Conservation (phyloP, 1,140 invertebrate species). For the Vollenhovia emeryi region DNA sequence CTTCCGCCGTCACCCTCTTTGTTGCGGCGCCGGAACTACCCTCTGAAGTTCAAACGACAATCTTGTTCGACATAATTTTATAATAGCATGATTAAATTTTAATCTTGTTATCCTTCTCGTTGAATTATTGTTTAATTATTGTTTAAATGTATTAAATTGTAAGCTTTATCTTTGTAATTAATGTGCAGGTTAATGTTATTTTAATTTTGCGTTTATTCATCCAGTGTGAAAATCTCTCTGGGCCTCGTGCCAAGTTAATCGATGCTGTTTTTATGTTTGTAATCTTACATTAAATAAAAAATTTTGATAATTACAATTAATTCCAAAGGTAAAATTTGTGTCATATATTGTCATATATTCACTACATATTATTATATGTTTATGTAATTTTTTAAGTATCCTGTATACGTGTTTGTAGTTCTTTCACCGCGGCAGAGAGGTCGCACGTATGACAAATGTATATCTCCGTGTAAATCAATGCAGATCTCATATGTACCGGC, state of each 20-base stretch:
- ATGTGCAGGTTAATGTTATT: not conserved
- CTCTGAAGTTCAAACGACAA: conserved; percentile 8
- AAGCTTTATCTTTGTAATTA: not conserved
- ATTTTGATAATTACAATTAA: not conserved
- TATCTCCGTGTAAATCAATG: not conserved
- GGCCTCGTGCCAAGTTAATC: not conserved
- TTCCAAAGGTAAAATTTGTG: not conserved
- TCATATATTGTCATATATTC: not conserved
- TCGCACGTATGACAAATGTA: conserved; percentile 23
- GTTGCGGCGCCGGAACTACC: conserved; percentile 51
- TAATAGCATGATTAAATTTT: not conserved
- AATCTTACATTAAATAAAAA: not conserved
- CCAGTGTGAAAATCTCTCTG: not conserved
- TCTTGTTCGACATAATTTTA: not conserved
- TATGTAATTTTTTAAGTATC: not conserved
- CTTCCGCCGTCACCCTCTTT: conserved; percentile 69
- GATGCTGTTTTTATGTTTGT: not conserved
- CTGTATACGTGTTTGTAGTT: not conserved
- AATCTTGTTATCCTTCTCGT: not conserved
- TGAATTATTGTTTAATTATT: not conserved
- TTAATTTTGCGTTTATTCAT: not conserved
- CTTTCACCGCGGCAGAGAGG: conserved; percentile 16
- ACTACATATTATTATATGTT: not conserved
- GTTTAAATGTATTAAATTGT: not conserved
- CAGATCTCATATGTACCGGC: conserved; percentile 32